Evolutionary conservation across 23 tunicate genomes (phyloP).

Genomic region (Styela plicata): DNA sequence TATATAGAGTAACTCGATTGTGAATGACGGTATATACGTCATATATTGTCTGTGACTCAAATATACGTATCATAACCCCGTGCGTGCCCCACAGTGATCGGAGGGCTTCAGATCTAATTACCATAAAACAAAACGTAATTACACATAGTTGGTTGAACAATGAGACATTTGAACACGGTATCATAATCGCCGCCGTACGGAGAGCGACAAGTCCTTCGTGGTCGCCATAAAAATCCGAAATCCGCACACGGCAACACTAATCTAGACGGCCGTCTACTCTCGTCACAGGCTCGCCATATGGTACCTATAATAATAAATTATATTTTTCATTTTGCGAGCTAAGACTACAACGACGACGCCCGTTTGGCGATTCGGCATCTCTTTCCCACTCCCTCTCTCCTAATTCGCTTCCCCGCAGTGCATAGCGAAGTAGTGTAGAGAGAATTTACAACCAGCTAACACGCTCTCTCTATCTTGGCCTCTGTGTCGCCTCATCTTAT

Average conservation of each 20-base stretch:
- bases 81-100: no score
- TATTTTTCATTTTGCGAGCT: no score
- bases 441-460: no score
- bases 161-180: background rate
- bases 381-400: no score
- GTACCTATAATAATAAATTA: background rate
- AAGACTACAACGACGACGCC: slow-evolving; percentile 12
- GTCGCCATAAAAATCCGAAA: background rate
- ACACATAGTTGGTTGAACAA: background rate
- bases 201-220: background rate
- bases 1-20: no score
- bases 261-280: background rate
- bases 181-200: background rate
- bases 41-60: no score
- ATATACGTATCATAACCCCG: no score
- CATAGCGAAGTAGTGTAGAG: background rate
- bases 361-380: no score
- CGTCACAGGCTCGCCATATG: slow-evolving; percentile 24
- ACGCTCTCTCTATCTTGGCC: no score
- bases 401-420: slow-evolving; percentile 29
- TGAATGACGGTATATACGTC: no score
- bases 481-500: background rate
- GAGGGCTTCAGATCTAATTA: no score
- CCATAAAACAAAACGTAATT: background rate
- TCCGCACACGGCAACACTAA: background rate